A percentile compares a stretch with the other conserved stretches of the same genome.
These are phyloP conservation scores for Ceyx erithaca DNA, from an alignment of 2,797 vertebrate genomes.

Conservation along the genomic window DNA sequence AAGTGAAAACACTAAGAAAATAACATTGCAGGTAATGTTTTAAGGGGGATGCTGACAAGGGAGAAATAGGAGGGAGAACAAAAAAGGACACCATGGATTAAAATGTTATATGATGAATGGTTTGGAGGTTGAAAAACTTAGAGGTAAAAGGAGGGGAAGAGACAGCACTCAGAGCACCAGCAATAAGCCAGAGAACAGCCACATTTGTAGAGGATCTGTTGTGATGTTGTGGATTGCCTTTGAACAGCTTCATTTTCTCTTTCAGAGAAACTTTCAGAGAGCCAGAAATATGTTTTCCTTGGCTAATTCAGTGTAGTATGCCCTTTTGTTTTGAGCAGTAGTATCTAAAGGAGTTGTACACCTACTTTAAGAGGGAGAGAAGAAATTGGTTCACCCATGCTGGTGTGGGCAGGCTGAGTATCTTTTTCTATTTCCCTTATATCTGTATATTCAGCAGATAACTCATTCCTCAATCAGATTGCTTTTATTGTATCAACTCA, in stretches of 20 bases:
- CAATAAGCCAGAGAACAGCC: neutral
- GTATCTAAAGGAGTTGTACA: neutral
- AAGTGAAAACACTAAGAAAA: neutral
- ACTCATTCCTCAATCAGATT: neutral
- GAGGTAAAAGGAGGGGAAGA: neutral
- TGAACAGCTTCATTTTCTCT: neutral
- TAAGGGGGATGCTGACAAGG: neutral
- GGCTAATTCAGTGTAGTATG: neutral
- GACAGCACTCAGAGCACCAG: neutral
- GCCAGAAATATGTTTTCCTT: neutral
- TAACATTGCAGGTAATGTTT: neutral
- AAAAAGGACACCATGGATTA: neutral
- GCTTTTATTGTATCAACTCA: neutral
- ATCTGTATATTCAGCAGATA: neutral
- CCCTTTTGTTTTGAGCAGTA: neutral
- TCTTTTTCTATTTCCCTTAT: neutral
- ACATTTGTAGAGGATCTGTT: neutral
- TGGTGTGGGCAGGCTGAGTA: neutral
- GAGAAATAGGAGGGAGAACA: neutral
- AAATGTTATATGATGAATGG: neutral
- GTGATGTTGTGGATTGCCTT: neutral
- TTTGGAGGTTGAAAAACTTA: neutral
- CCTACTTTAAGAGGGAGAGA: neutral
- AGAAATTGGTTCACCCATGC: neutral
- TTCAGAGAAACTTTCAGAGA: neutral